These are phyloP conservation scores for Cyclina sinensis DNA, from an alignment of 1,140 invertebrate species.

Conservation along the genomic window DNA sequence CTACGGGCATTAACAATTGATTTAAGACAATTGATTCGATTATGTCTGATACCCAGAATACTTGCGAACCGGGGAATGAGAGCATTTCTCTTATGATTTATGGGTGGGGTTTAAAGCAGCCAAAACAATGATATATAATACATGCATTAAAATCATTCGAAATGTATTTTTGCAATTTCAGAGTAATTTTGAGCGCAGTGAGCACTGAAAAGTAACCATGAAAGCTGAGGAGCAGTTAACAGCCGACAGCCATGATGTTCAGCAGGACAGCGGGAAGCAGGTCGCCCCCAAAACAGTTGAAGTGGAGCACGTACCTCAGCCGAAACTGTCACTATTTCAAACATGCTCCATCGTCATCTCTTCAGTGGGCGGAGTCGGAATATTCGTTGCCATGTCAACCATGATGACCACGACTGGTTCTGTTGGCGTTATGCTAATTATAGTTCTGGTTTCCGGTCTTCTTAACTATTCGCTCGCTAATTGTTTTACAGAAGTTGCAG, in stretches of 20 bases:
- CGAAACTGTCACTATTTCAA: conserved; percentile 56
- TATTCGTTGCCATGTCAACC: conserved; percentile 75
- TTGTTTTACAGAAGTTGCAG: conserved; percentile 98
- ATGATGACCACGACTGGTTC: conserved; percentile 71
- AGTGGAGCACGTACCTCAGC: neutral
- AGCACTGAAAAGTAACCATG: neutral
- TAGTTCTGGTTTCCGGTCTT: conserved; percentile 72
- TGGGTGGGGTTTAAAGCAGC: too few species aligned
- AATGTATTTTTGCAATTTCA: too few species aligned
- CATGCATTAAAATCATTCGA: too few species aligned
- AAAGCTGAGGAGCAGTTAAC: neutral
- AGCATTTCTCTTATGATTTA: too few species aligned
- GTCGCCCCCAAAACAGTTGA: neutral
- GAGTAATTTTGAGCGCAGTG: too few species aligned
- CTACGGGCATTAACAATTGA: too few species aligned
- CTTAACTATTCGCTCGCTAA: conserved; percentile 88
- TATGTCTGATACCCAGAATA: too few species aligned
- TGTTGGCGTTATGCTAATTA: conserved; percentile 70
- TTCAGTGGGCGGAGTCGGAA: conserved; percentile 69
- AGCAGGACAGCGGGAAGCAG: neutral
- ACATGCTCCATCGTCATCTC: conserved; percentile 69
- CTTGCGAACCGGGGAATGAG: too few species aligned
- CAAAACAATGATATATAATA: too few species aligned
- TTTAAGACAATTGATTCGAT: too few species aligned
- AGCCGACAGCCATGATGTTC: neutral